Evolutionary conservation across 2,888 invertebrate genomes (phyloP), one percentile per base, ranked within the genome.

Genomic region (Caenorhabditis afra): DNA sequence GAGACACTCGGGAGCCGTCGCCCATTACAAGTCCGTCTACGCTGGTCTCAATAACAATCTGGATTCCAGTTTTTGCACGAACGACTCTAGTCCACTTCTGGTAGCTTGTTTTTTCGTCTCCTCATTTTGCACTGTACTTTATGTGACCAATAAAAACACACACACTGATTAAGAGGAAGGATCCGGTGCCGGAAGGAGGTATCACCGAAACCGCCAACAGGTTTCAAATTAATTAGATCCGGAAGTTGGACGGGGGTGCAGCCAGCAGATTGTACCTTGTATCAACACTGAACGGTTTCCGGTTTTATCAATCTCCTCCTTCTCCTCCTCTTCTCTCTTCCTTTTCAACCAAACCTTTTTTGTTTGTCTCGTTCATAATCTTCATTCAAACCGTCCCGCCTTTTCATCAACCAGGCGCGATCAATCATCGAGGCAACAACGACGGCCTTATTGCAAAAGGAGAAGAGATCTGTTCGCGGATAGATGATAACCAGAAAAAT

Each of bases 201-300:
- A 29, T 29, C 52, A n/a, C 35, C 61, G 39, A 71, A 71, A 62
- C 71, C 62, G 18, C 53, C 73, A 65, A 50, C 73, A 73, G 73
- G 73, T 73, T 73, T 73, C 64, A 64, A 73, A 73, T 73, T 73
- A 64, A 73, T 73, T 73, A 47, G 73, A 73, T 73, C 73, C 73
- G 73, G 73, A 73, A 73, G 73, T 73, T 50, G 50, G 20, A 53
- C 41, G 61, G 62, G 61, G 62, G 61, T 61, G 70, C 29, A 29
- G 47, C 2, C 62, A 62, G 64, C 57, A 64, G 73, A 50, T 58
- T 73, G 73, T 73, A 73, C 73, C 73, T 73, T 73, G 73, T 73
- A 73, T 73, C 73, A 73, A 73, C 73, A 64, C 58, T 73, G 64
- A 73, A 58, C 64, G 50, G 49, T 73, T 73, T 73, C 73, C 73